These are phyloP conservation scores for Polypedilum pembai DNA, from an alignment of 1,140 invertebrate genomes.

Conservation along the genomic window DNA sequence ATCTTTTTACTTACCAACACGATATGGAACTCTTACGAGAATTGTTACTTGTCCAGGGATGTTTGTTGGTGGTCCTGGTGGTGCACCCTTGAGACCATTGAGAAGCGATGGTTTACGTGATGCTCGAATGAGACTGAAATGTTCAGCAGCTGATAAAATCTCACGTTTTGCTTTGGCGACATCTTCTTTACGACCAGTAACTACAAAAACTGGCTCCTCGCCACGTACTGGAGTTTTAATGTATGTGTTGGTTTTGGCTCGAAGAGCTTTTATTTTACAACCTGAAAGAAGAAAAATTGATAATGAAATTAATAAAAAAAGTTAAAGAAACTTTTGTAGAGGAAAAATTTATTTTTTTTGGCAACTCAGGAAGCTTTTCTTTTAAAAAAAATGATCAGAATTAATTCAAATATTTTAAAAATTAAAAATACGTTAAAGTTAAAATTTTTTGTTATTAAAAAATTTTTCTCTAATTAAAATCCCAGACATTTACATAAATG, in stretches of 20 bases:
- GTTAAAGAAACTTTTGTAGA: neutral
- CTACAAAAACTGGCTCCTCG: constrained; percentile 98
- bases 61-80: constrained; percentile 69
- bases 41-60: constrained; percentile 92
- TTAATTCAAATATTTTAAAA: too few species aligned
- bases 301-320: neutral
- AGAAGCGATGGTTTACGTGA: constrained; percentile 72
- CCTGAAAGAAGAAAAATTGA: constrained; percentile 59
- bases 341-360: too few species aligned
- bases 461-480: too few species aligned
- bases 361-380: too few species aligned
- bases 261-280: constrained; percentile 98
- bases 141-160: constrained; percentile 96
- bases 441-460: too few species aligned
- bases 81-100: constrained; percentile 39
- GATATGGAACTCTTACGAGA: constrained; percentile 95
- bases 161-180: constrained; percentile 93
- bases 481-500: too few species aligned
- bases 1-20: constrained; percentile 50
- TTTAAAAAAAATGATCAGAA: too few species aligned
- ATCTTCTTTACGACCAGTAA: constrained; percentile 98
- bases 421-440: too few species aligned
- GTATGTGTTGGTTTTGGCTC: constrained; percentile 99
- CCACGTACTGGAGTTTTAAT: constrained; percentile 98
- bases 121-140: constrained; percentile 97